phyloP scores from a whole-genome alignment of 2,113 vertebrate genomes.

The Stigmatopora nigra region DNA sequence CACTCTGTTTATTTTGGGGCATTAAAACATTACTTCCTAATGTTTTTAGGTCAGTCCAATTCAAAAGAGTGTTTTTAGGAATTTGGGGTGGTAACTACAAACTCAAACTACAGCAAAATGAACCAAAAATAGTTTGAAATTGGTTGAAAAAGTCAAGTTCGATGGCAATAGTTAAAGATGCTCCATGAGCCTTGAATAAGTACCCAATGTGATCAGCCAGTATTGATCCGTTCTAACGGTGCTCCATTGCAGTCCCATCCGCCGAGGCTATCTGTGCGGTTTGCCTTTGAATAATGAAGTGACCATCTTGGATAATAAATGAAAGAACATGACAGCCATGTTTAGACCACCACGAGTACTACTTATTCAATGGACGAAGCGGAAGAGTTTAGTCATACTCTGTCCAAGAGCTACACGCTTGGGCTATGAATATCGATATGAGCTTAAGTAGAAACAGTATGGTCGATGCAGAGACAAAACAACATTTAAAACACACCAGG shows the following conservation, averaged over 20 bases:
- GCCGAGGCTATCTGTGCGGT: constrained; percentile 42
- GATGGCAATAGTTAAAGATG: background rate
- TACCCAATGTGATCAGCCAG: constrained; percentile 21
- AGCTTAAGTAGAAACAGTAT: constrained; percentile 3
- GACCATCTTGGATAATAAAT: constrained; percentile 24
- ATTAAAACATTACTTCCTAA: too few species aligned
- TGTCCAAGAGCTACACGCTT: background rate
- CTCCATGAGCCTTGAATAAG: background rate
- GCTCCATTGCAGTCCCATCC: constrained; percentile 30
- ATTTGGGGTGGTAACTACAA: too few species aligned
- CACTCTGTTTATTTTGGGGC: too few species aligned
- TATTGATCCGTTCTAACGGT: constrained; percentile 52
- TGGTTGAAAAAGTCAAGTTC: background rate
- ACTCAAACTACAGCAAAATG: too few species aligned
- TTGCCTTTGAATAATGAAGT: constrained; percentile 58
- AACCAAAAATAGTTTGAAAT: background rate
- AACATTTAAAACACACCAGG: background rate
- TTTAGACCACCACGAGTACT: constrained; percentile 4
- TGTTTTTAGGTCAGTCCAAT: too few species aligned
- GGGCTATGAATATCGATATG: constrained; percentile 20
- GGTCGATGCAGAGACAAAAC: constrained; percentile 13
- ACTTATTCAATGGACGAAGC: background rate
- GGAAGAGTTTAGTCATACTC: background rate
- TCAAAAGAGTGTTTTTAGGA: too few species aligned
- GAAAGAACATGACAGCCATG: constrained; percentile 18